Evolutionary conservation across 1,140 invertebrate genomes (phyloP), one percentile per base, ranked within the genome.

Genomic region (Ostrea edulis): DNA sequence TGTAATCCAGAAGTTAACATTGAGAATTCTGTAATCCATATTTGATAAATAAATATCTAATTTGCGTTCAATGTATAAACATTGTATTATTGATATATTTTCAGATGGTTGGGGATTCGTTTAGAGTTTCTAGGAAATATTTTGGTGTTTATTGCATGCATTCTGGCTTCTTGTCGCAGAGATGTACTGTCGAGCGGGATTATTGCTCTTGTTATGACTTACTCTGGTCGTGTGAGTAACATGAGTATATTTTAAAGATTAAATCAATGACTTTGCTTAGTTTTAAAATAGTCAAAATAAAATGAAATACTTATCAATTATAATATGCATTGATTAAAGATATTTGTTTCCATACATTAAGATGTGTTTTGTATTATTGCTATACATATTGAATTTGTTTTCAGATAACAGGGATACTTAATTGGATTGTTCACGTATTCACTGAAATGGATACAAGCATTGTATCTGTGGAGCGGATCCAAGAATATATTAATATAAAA

Each of bases 401-500:
- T 7, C 84, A 93, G 92, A 94, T 99, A 68, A 99, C 98, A 0
- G 97, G 97, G 96, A 97, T 97, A 0, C 95, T 99, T 5, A 99
- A 98, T 94, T 98, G 98, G 98, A 95, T 99, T 87, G 98, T 99
- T 8, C 96, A 98, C 87, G 98, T 98, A 97, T 97, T 97, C 1
- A 98, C 97, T 4, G 98, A 99, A 92, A 97, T 99, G 25, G 98
- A 99, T 95, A 99, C 98, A 0, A 99, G 99, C 93, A 98, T 99
- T 88, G 98, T 99, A 0, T 98, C 98, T 7, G 98, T 99, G 0
- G 98, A 99, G 95, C 96, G 98, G 93, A 98, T 99, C 90, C 98
- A 98, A 93, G 98, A 99, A 93, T 99, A 99, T 93, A 96, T 97
- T 0, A 97, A 98, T 94, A 97, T 97, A 0, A 95, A 96, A 85